phyloP scores from a whole-genome alignment of 2,113 vertebrate species.

The Plectropomus leopardus region DNA sequence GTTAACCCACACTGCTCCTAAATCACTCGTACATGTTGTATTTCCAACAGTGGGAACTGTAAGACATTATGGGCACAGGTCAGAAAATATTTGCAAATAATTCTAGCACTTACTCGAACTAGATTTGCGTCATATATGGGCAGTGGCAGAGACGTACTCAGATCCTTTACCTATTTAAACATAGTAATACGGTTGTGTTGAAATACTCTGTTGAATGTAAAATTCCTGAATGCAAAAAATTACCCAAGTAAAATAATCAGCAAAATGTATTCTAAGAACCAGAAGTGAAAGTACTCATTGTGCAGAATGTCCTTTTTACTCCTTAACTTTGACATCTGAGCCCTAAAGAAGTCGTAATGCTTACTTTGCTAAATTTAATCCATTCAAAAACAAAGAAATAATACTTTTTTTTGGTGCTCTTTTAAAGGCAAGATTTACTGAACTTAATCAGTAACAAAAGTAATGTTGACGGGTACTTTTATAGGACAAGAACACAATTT shows the following conservation, averaged over 20 bases:
- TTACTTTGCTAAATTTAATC: no score
- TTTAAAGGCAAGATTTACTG: no score
- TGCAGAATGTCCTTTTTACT: not conserved
- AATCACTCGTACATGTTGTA: conserved; percentile 47
- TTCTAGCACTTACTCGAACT: not conserved
- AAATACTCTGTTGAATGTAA: not conserved
- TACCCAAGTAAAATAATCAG: no score
- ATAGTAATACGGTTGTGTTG: no score
- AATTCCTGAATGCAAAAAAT: not conserved
- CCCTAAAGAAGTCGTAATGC: no score
- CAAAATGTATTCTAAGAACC: no score
- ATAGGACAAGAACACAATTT: no score
- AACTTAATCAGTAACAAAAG: no score
- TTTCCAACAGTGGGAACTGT: conserved; percentile 47
- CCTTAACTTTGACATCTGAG: no score
- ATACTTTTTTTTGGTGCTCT: no score
- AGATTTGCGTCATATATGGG: conserved; percentile 6
- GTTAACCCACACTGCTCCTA: conserved; percentile 50
- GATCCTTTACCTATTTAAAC: not conserved
- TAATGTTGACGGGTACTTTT: no score
- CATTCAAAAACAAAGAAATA: no score
- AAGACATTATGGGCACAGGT: not conserved
- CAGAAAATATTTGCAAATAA: conserved; percentile 1
- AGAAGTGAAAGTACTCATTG: not conserved
- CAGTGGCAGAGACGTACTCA: not conserved